These are phyloP conservation scores for Brevimyrus niger DNA, from an alignment of 2,113 vertebrate species.

Conservation along the genomic window DNA sequence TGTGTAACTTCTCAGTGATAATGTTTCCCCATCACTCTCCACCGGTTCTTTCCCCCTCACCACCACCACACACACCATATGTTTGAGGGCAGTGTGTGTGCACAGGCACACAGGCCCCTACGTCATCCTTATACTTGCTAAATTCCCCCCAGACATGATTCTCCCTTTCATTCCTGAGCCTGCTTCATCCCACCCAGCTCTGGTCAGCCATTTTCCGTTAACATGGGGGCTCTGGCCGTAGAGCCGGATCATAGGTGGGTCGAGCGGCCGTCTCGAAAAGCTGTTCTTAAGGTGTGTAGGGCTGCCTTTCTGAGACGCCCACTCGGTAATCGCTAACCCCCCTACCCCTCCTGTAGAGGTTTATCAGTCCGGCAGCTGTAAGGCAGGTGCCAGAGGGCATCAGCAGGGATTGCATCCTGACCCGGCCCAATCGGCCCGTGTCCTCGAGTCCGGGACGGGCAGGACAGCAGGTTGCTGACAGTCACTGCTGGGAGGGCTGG, in stretches of 20 bases:
- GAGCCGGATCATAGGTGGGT: neutral
- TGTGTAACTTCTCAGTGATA: neutral
- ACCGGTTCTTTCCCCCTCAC: neutral
- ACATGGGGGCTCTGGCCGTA: neutral
- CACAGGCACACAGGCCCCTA: neutral
- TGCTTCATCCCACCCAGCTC: neutral
- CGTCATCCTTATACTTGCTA: neutral
- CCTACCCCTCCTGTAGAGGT: neutral
- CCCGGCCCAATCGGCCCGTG: neutral
- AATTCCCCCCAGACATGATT: neutral
- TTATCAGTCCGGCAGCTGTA: neutral
- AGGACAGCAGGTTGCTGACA: neutral
- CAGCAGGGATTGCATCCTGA: neutral
- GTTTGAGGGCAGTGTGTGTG: neutral
- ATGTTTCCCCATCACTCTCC: neutral
- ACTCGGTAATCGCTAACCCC: neutral
- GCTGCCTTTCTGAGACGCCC: neutral
- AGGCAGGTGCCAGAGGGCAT: neutral
- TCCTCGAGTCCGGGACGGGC: neutral
- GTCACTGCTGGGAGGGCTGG: neutral
- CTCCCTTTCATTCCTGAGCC: neutral
- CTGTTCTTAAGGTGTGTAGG: neutral
- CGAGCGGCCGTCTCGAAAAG: neutral
- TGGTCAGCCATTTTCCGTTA: neutral
- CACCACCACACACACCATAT: neutral